Conservation (phyloP, 1,140 invertebrate genomes). For the Aphelinus certus region DNA sequence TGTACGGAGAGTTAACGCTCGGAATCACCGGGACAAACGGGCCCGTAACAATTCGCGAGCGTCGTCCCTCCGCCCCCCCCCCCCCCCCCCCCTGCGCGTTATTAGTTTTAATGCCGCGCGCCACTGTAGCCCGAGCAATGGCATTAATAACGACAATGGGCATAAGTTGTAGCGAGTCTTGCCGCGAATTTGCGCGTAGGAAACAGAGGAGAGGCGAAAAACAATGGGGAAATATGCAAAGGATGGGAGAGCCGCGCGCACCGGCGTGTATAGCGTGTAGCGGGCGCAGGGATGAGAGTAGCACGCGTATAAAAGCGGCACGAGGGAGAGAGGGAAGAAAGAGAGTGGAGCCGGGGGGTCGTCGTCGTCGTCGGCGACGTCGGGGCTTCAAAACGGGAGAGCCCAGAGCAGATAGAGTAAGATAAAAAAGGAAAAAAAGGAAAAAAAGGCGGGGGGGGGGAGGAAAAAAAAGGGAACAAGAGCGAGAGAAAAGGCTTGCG, state of each 20-base stretch:
- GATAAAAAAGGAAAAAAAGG: constrained; percentile 1
- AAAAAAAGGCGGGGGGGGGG: constrained; percentile 26
- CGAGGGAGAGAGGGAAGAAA: neutral
- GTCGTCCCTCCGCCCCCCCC: neutral
- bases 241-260: too few species aligned
- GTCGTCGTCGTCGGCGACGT: too few species aligned
- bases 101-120: constrained; percentile 29
- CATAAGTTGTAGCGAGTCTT: constrained; percentile 25
- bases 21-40: too few species aligned
- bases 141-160: constrained; percentile 11
- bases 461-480: constrained; percentile 2
- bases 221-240: neutral
- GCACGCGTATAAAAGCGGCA: neutral
- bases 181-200: constrained; percentile 13
- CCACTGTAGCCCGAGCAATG: constrained; percentile 16
- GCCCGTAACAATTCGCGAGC: too few species aligned
- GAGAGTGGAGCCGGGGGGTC: too few species aligned
- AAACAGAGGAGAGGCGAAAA: neutral
- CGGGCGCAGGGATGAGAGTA: too few species aligned
- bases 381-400: constrained; percentile 36
- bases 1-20: too few species aligned
- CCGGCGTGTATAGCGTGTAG: too few species aligned
- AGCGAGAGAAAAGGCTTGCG: neutral
- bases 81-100: neutral
- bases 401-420: constrained; percentile 35